These are phyloP conservation scores for Sclerurus mexicanus DNA, from an alignment of 2,113 vertebrate genomes.

Conservation along the genomic window DNA sequence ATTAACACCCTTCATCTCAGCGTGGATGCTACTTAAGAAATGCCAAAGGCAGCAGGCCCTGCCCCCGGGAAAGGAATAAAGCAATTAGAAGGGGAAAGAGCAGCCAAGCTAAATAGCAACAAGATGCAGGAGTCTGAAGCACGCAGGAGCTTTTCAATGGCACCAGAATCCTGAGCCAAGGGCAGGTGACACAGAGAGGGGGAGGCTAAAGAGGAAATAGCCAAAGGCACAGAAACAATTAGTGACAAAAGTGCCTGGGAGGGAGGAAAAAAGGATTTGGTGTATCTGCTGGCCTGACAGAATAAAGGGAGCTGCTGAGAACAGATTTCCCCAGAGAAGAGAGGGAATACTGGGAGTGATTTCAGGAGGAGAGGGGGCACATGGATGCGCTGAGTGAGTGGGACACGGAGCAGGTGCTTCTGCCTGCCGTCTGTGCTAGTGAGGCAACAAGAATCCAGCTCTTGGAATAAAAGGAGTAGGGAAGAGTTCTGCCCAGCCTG, in stretches of 20 bases:
- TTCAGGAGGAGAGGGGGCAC: neutral
- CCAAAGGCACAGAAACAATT: neutral
- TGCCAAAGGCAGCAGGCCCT: neutral
- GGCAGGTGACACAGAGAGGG: neutral
- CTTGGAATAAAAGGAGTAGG: too few species aligned
- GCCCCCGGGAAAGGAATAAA: neutral
- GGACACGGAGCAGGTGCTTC: rapidly evolving
- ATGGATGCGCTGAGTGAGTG: rapidly evolving
- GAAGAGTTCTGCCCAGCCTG: neutral
- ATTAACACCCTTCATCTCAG: slow-evolving; percentile 1
- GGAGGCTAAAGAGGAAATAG: neutral
- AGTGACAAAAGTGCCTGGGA: neutral
- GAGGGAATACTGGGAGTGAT: neutral
- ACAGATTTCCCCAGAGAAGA: neutral
- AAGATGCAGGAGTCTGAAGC: neutral
- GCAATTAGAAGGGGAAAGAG: neutral
- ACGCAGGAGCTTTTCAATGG: neutral
- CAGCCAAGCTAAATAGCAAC: neutral
- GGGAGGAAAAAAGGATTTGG: neutral
- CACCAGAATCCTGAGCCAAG: neutral
- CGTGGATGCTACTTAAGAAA: neutral
- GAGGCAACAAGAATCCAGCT: too few species aligned
- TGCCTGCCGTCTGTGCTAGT: neutral
- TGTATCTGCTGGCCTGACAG: neutral
- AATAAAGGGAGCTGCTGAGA: neutral